Conservation (phyloP, 2,797 vertebrate genomes). For the Eidolon dupreanum region DNA sequence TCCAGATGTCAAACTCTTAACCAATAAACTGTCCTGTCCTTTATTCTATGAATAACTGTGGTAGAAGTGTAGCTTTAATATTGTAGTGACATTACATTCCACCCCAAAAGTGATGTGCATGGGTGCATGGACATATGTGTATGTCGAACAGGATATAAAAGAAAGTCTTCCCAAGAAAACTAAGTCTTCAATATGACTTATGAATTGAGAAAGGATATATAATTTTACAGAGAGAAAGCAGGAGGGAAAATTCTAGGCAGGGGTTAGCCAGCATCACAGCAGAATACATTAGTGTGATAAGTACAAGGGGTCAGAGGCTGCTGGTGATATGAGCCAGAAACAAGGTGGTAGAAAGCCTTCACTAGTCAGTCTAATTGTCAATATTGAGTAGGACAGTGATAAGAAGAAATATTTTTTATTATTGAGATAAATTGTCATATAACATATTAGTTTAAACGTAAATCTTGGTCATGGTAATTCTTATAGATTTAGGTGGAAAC, state of each 20-base stretch:
- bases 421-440: not conserved
- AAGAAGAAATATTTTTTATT: not conserved
- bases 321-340: accelerated
- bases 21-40: not conserved
- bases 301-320: not conserved
- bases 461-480: not conserved
- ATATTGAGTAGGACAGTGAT: not conserved
- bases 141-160: not conserved
- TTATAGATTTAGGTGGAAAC: not conserved
- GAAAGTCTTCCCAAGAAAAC: not conserved
- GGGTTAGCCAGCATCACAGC: not conserved
- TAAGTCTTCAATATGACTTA: not conserved
- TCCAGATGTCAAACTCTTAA: not conserved
- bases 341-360: not conserved
- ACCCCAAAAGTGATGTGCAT: not conserved
- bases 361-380: not conserved
- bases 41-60: not conserved
- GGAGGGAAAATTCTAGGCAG: not conserved
- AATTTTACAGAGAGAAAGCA: not conserved
- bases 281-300: not conserved
- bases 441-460: not conserved
- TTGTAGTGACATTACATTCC: not conserved
- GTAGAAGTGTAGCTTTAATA: not conserved
- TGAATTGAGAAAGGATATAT: not conserved
- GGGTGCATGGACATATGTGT: not conserved